Conservation (phyloP, 2,888 invertebrate genomes). For the Crocallis elinguaria region DNA sequence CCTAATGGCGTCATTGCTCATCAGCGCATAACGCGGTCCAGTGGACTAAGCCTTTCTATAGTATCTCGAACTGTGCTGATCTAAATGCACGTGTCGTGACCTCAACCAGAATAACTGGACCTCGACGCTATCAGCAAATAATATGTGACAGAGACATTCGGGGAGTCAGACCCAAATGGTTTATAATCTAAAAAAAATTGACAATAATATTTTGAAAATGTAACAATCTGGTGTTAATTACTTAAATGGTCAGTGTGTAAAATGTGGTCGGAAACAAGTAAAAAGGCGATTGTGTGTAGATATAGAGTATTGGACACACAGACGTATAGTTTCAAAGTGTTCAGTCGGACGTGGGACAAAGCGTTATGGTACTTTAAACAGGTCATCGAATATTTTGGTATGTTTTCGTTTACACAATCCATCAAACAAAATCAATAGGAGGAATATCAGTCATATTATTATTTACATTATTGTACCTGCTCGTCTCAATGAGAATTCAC, state of each 20-base stretch:
- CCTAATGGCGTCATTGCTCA: slow-evolving; percentile 42
- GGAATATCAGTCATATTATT: background rate
- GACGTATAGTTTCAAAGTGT: slow-evolving; percentile 40
- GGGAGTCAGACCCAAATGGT: slow-evolving; percentile 8
- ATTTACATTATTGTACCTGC: background rate
- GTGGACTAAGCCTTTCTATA: slow-evolving; percentile 44
- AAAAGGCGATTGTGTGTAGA: slow-evolving; percentile 44
- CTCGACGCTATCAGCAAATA: slow-evolving; percentile 4
- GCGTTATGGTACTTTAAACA: slow-evolving; percentile 49
- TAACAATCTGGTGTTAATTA: slow-evolving; percentile 37
- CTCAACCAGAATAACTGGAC: slow-evolving; percentile 14
- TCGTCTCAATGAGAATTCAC: no score
- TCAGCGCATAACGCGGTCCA: slow-evolving; percentile 45
- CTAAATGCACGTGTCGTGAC: slow-evolving; percentile 40
- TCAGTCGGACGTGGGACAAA: slow-evolving; percentile 46
- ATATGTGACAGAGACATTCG: slow-evolving; percentile 5
- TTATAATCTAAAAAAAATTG: background rate
- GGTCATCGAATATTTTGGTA: slow-evolving; percentile 67
- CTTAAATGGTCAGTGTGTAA: slow-evolving; percentile 29
- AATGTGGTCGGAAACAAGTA: slow-evolving; percentile 62
- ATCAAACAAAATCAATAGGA: background rate
- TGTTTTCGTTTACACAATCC: slow-evolving; percentile 36
- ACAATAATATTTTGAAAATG: background rate
- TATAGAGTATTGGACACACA: slow-evolving; percentile 48
- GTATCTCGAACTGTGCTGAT: slow-evolving; percentile 40